Evolutionary conservation across 2,797 vertebrate genomes (phyloP).

Genomic region (Cichlasoma orientale): DNA sequence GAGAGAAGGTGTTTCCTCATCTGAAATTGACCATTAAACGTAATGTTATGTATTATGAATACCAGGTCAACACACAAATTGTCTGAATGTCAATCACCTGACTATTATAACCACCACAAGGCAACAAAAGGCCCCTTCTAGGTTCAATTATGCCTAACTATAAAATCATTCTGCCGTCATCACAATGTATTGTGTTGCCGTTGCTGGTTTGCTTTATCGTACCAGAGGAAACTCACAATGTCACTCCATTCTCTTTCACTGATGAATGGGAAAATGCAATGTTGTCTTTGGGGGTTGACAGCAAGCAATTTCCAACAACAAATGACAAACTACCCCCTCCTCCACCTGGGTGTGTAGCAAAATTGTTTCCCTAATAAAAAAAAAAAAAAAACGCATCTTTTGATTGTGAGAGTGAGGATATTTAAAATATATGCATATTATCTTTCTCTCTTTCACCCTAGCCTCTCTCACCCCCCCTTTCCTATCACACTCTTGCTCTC

Average conservation of each 20-base stretch:
- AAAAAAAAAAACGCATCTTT: slow-evolving; percentile 77
- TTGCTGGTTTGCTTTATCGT: slow-evolving; percentile 62
- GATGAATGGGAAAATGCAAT: slow-evolving; percentile 75
- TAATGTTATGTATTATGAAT: slow-evolving; percentile 23
- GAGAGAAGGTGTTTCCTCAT: slow-evolving; percentile 35
- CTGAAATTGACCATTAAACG: slow-evolving; percentile 61
- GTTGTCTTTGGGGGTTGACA: slow-evolving; percentile 75
- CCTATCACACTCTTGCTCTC: slow-evolving; percentile 28
- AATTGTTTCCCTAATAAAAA: slow-evolving; percentile 80
- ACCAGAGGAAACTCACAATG: slow-evolving; percentile 74
- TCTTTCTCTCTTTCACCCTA: slow-evolving; percentile 80
- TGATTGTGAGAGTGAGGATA: slow-evolving; percentile 79
- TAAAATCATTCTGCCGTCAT: slow-evolving; percentile 57
- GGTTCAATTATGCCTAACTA: slow-evolving; percentile 65
- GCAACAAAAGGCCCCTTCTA: slow-evolving; percentile 62
- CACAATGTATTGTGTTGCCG: slow-evolving; percentile 57
- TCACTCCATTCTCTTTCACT: slow-evolving; percentile 71
- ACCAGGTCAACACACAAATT: slow-evolving; percentile 41
- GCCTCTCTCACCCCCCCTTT: slow-evolving; percentile 65
- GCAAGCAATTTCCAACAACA: slow-evolving; percentile 78
- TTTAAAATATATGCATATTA: slow-evolving; percentile 83
- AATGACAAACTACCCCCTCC: slow-evolving; percentile 75
- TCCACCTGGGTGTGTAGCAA: slow-evolving; percentile 62
- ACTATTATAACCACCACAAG: slow-evolving; percentile 46
- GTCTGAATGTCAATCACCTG: slow-evolving; percentile 65